Base-by-base conservation (phyloP, 2,888 invertebrate species). In the Cephonodes hylas region DNA sequence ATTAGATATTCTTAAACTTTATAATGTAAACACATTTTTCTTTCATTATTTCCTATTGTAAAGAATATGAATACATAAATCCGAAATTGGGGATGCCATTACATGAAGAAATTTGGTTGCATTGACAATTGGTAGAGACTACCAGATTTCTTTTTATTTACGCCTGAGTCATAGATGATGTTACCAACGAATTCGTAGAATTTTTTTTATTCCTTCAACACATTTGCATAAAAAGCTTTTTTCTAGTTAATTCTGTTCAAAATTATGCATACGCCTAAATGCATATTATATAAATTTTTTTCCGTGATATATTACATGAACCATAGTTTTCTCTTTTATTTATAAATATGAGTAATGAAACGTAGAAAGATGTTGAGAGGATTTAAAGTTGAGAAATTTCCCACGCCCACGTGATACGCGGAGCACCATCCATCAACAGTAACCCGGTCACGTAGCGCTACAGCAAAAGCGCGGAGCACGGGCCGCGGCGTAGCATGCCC, bases 401-500 rank as follows among this genome's bases (percentile, higher is more conserved):
- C 61, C 61, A 57, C 61, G 58, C 31, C 38, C 61, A 61, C 42
- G 61, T 34, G 59, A 31, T 45, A 56, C 23, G 15, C 44, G 56
- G 44, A 74, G 74, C 63, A 64, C 71, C 76, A 83, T 85, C 80
- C 74, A 82, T 84, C 84, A 84, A 70, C 45, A 66, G 76, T 82
- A 80, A 85, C 82, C 81, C 82, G 84, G 84, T 85, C 81, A 82
- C 84, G 84, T 84, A 81, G 79, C 76, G 74, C 74, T 78, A 76
- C 77, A 70, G 48, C 48, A 15, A 48, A 31, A 18, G 31, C 10
- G 15, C 53, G 10, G 23, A 46, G 46, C n/a, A 46, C 46, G 53
- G 53, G 18, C 53, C 38, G 38, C 38, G 48, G 60, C 77, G 77
- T 77, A 77, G 79, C 71, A 61, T 59, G 56, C 56, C 15, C 58